Conservation (phyloP, 2,888 invertebrate genomes). For the Pollenia labialis region DNA sequence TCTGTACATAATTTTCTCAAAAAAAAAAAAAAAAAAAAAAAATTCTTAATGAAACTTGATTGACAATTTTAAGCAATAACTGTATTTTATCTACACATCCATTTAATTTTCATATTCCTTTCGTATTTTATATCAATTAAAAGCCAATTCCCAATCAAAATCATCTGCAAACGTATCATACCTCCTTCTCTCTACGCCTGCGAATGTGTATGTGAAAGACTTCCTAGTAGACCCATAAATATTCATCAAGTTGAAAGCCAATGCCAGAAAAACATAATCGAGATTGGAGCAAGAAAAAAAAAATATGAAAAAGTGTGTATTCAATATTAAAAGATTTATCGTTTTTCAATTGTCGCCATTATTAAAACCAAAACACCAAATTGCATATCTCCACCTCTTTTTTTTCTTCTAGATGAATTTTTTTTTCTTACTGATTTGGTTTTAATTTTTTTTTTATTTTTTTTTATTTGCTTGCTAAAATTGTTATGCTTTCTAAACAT, state of each 20-base stretch:
- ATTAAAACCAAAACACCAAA: constrained; percentile 70
- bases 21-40: neutral
- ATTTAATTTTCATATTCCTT: neutral
- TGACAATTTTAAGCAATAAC: constrained; percentile 46
- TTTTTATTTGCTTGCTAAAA: constrained; percentile 9
- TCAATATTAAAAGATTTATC: constrained; percentile 81
- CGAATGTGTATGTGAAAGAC: neutral
- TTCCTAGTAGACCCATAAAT: constrained; percentile 67
- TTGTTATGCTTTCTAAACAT: constrained; percentile 63
- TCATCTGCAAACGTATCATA: constrained; percentile 32
- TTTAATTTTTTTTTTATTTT: constrained; percentile 41
- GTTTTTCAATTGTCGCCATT: constrained; percentile 82
- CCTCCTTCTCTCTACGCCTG: neutral
- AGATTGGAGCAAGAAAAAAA: constrained; percentile 26
- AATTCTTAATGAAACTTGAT: constrained; percentile 2
- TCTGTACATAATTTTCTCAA: neutral
- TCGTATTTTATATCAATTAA: constrained; percentile 40
- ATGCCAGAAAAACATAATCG: constrained; percentile 56
- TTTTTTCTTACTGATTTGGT: constrained; percentile 37
- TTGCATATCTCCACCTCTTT: constrained; percentile 61
- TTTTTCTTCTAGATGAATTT: constrained; percentile 1
- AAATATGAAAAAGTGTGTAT: constrained; percentile 26
- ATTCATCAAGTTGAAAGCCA: constrained; percentile 62
- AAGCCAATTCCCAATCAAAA: constrained; percentile 50
- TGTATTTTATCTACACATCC: constrained; percentile 1